Percentiles rank a stretch among this genome's conserved stretches.
phyloP scores from a whole-genome alignment of 2,797 vertebrate genomes.

The Pterois miles region DNA sequence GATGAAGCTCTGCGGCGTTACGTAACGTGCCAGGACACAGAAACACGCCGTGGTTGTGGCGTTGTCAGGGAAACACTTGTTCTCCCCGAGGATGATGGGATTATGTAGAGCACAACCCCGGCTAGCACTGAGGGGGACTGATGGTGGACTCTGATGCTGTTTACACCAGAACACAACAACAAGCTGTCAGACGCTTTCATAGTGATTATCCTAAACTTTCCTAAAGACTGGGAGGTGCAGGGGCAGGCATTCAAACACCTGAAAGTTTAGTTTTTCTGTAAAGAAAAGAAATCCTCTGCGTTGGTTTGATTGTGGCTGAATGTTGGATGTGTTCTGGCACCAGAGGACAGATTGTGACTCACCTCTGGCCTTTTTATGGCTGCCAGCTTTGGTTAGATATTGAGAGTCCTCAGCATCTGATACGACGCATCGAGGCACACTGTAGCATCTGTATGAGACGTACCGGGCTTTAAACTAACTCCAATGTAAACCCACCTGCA shows the following conservation, averaged over 20 bases:
- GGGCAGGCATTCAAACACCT: neutral
- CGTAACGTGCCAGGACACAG: conserved; percentile 15
- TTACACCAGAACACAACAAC: conserved; percentile 13
- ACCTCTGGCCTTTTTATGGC: too few species aligned
- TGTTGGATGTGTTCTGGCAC: too few species aligned
- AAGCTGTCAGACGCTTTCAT: neutral
- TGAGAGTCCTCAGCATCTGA: too few species aligned
- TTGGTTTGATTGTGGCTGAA: too few species aligned
- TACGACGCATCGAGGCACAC: too few species aligned
- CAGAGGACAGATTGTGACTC: too few species aligned
- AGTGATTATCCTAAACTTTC: neutral
- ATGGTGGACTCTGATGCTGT: neutral
- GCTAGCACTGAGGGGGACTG: neutral
- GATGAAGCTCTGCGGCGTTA: conserved; percentile 26
- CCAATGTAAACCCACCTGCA: too few species aligned
- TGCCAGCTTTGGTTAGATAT: too few species aligned
- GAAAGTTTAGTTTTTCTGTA: neutral
- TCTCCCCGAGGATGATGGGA: conserved; percentile 31
- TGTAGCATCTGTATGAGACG: too few species aligned
- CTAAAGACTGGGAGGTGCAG: fast-evolving
- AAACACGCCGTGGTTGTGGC: conserved; percentile 6
- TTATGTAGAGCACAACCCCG: conserved; percentile 13
- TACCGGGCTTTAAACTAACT: too few species aligned
- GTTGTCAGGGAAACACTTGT: conserved; percentile 46
- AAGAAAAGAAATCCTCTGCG: neutral